Percentiles rank a stretch among this genome's conserved stretches.
These are phyloP conservation scores for Ormyrus rosae DNA, from an alignment of 2,888 invertebrate genomes.

Conservation along the genomic window DNA sequence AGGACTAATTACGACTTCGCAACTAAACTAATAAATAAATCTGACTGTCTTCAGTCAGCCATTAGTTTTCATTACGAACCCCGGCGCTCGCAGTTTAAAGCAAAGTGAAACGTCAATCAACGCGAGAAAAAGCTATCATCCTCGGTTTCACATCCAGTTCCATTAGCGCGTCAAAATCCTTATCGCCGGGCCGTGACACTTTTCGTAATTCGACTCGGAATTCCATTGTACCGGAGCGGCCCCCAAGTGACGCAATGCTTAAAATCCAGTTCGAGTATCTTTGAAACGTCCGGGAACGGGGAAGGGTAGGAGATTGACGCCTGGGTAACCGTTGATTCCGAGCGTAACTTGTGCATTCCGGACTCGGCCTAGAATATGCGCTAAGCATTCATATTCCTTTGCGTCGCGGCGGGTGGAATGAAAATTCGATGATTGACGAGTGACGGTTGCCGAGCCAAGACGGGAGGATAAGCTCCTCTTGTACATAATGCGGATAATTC, in stretches of 20 bases:
- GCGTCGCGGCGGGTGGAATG: background rate
- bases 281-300: background rate
- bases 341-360: slow-evolving; percentile 50
- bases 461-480: background rate
- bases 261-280: background rate
- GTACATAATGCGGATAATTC: background rate
- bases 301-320: slow-evolving; percentile 19
- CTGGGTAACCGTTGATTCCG: slow-evolving; percentile 47
- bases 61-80: too few relatives aligned
- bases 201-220: slow-evolving; percentile 12
- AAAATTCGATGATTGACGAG: slow-evolving; percentile 33
- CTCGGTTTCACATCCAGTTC: background rate
- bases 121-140: too few relatives aligned
- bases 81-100: too few relatives aligned
- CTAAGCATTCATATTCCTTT: slow-evolving; percentile 27
- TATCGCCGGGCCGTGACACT: slow-evolving; percentile 15
- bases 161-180: slow-evolving; percentile 1
- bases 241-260: slow-evolving; percentile 4
- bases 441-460: slow-evolving; percentile 14
- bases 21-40: too few relatives aligned
- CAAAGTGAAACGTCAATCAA: too few relatives aligned
- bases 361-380: slow-evolving; percentile 24
- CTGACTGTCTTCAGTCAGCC: too few relatives aligned
- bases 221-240: background rate
- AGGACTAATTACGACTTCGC: too few relatives aligned